phyloP scores from a whole-genome alignment of 1,140 invertebrate species.

The Anadara kagoshimensis region DNA sequence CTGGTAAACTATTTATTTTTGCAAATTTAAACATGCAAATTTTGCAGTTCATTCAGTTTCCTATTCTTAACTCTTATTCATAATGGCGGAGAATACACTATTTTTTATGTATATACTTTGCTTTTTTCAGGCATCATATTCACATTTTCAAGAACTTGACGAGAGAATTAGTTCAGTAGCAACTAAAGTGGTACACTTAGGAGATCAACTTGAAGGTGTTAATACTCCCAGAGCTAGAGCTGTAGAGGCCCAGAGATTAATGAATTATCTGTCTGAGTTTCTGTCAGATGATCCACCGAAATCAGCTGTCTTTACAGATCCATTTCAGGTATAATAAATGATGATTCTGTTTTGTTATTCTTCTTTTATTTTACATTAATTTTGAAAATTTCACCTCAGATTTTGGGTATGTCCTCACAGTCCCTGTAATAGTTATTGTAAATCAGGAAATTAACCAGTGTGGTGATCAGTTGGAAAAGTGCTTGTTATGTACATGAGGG shows the following conservation, averaged over 20 bases:
- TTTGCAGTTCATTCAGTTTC: too few species aligned
- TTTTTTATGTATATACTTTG: too few species aligned
- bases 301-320: constrained; percentile 91
- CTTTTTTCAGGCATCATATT: constrained; percentile 84
- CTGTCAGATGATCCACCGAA: constrained; percentile 88
- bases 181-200: constrained; percentile 97
- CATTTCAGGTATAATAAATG: constrained; percentile 79
- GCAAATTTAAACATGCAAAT: neutral
- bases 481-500: too few species aligned
- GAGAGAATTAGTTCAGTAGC: constrained; percentile 97
- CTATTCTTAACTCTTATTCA: too few species aligned
- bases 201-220: constrained; percentile 97
- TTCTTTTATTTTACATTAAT: too few species aligned
- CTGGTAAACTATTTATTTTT: neutral
- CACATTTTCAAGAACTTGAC: constrained; percentile 93
- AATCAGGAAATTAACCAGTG: too few species aligned
- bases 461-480: too few species aligned
- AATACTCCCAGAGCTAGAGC: constrained; percentile 94
- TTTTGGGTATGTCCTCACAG: too few species aligned
- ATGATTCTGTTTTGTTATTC: too few species aligned
- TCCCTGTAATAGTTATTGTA: too few species aligned
- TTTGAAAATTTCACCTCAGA: too few species aligned
- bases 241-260: constrained; percentile 94
- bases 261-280: constrained; percentile 96
- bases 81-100: too few species aligned